A percentile compares a stretch with the other conserved stretches of the same genome.
Conservation (phyloP, 2,888 invertebrate species). For the Parthenolecanium corni region DNA sequence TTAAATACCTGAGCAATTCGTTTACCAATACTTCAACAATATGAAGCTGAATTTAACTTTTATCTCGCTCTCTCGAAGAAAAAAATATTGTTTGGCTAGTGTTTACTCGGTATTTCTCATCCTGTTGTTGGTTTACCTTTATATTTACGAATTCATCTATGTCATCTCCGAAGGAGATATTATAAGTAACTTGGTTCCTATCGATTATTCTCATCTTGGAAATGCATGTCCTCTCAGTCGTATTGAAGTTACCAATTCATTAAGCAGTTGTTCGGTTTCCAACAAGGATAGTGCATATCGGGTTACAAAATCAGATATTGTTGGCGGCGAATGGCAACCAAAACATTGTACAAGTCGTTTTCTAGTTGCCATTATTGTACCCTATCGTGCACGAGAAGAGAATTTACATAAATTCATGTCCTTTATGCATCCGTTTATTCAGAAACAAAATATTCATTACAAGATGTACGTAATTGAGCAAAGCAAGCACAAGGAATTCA, state of each 20-base stretch:
- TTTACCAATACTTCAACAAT: no score
- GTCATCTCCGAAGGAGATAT: conserved; percentile 2
- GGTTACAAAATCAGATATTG: not conserved
- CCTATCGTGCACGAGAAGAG: conserved; percentile 63
- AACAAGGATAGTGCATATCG: no score
- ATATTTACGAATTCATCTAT: conserved; percentile 9
- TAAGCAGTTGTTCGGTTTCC: no score
- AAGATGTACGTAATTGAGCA: conserved; percentile 77
- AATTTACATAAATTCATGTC: conserved; percentile 67
- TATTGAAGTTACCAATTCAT: not conserved
- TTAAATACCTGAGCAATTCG: no score
- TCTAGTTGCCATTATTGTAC: conserved; percentile 72
- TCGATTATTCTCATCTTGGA: not conserved
- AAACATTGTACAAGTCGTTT: conserved; percentile 41
- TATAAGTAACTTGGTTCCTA: not conserved
- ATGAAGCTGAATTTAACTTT: no score
- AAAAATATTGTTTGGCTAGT: no score
- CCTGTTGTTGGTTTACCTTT: no score
- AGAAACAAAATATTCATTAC: conserved; percentile 69
- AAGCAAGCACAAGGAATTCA: conserved; percentile 63
- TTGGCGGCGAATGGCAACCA: conserved; percentile 44
- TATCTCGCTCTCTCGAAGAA: no score
- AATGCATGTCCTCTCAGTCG: not conserved
- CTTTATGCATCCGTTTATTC: conserved; percentile 75
- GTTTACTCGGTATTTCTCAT: no score